phyloP scores from a whole-genome alignment of 2,888 invertebrate genomes.

The Rosalia funebris region DNA sequence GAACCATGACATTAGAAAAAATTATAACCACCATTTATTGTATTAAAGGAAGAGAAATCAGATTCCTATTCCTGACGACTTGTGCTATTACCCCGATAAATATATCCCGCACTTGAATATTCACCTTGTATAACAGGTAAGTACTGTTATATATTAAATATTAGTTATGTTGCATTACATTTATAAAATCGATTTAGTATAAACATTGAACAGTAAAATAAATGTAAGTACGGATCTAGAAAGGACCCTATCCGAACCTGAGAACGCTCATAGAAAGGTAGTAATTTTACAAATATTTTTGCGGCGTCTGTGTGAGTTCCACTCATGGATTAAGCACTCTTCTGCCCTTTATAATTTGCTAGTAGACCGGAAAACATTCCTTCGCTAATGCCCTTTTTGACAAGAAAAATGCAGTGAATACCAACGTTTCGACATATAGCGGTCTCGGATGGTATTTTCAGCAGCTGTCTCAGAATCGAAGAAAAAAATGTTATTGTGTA shows the following conservation, averaged over 20 bases:
- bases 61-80: too few relatives aligned
- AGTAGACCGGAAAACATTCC: slow-evolving; percentile 39
- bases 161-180: too few relatives aligned
- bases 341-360: slow-evolving; percentile 38
- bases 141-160: too few relatives aligned
- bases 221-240: slow-evolving; percentile 35
- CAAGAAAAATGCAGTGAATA: slow-evolving; percentile 24
- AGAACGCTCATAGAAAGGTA: slow-evolving; percentile 28
- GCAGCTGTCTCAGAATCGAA: not conserved
- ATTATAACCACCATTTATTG: too few relatives aligned
- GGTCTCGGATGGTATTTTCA: not conserved
- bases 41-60: too few relatives aligned
- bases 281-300: slow-evolving; percentile 52
- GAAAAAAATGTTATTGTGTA: not conserved
- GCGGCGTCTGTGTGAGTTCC: slow-evolving; percentile 43
- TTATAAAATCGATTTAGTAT: too few relatives aligned
- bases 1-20: too few relatives aligned
- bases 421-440: not conserved
- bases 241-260: slow-evolving; percentile 40
- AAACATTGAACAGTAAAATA: too few relatives aligned
- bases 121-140: too few relatives aligned
- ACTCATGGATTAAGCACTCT: slow-evolving; percentile 28
- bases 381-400: slow-evolving; percentile 32
- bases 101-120: too few relatives aligned
- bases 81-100: too few relatives aligned